Evolutionary conservation across 2,113 vertebrate genomes (phyloP), one percentile per base, ranked within the genome.

Genomic region (Beaufortia kweichowensis): DNA sequence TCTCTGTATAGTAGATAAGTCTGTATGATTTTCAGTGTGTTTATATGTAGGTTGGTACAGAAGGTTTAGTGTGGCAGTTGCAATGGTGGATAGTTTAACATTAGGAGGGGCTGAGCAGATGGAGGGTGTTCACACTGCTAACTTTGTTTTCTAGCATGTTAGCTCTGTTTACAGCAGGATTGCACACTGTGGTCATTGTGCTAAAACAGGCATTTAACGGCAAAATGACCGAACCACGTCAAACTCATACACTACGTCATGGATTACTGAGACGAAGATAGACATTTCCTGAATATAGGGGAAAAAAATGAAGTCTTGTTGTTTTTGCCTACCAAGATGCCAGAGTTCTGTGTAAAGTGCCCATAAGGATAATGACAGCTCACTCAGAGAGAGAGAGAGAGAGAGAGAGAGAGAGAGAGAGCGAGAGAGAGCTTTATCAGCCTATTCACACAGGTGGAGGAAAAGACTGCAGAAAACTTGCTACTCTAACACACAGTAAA

Each of bases 141-240:
- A 76, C 82, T 87, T 85, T 92, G 88, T 91, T 83, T 71, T 39
- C 76, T 21, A 31, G 81, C 28, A 67, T 70, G 62, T 83, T 80
- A 87, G 74, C 77, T 76, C 65, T 64, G 79, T 85, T 71, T 62
- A 74, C 68, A 48, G 11, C 74, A 72, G 76, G 43, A 35, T 62
- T 57, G 69, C 85, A 91, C 88, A 90, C 78, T 90, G 88, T 26
- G 60, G 24, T 82, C 86, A 88, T 84, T 89, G 87, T 88, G 33
- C 43, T 43, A 33, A 33, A 48, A 77, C 60, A 72, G 46, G 17
- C 35, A 33, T 79, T 59, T 64, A 71, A 35, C 23, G 28, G 63
- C 74, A 73, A 55, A 75, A 24, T 61, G 6, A 76, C 75, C 31
- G 69, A 10, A 17, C 81, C 43, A 50, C 21, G 10, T 26, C 29